phyloP scores from a whole-genome alignment of 37 sponge, comb jelly and placozoan species.

The Haliclona indistincta region DNA sequence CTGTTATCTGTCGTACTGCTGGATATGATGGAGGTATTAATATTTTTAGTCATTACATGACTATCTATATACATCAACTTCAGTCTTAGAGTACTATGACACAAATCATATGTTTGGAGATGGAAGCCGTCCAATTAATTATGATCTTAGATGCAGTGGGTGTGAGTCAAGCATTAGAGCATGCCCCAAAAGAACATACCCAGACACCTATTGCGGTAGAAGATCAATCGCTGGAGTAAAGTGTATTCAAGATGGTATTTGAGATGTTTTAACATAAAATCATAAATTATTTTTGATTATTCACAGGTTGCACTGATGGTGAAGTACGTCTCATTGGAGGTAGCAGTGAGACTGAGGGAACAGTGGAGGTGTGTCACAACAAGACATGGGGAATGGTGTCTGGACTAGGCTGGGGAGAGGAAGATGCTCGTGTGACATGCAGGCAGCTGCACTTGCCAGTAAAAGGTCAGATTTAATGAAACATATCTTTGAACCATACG shows the following conservation, averaged over 20 bases:
- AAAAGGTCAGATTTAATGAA: too few species aligned
- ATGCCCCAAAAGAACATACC: neutral
- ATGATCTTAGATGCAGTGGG: neutral
- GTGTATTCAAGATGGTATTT: neutral
- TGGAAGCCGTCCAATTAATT: conserved; percentile 9
- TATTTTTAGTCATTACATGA: too few species aligned
- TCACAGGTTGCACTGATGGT: conserved; percentile 7
- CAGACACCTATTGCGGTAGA: neutral
- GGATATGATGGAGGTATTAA: conserved; percentile 1
- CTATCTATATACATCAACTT: too few species aligned
- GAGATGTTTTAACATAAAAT: too few species aligned
- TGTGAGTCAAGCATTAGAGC: neutral
- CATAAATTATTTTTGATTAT: too few species aligned
- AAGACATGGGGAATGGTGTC: neutral
- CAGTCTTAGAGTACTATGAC: too few species aligned
- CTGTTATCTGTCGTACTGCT: neutral
- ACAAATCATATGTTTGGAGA: too few species aligned
- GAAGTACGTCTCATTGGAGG: neutral
- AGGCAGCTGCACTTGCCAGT: neutral
- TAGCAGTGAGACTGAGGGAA: neutral
- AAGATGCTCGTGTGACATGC: neutral
- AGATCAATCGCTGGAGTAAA: neutral
- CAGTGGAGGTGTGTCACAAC: neutral
- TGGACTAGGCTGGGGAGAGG: neutral
- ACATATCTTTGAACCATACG: too few species aligned